Conservation (phyloP, 2,888 invertebrate species). For the Xestia c-nigrum region DNA sequence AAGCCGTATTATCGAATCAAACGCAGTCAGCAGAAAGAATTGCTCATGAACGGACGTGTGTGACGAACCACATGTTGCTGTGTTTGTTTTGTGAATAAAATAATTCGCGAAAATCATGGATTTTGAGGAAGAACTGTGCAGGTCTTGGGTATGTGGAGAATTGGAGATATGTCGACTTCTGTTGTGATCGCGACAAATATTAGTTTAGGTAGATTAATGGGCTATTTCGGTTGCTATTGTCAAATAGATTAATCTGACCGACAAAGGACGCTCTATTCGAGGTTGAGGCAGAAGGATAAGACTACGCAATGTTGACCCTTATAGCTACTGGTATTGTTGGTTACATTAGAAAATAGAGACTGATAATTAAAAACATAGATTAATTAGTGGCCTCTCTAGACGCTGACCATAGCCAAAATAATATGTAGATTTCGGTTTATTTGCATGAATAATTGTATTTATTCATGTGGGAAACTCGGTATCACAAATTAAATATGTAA, state of each 20-base stretch:
- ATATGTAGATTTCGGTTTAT: constrained; percentile 14
- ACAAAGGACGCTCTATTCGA: constrained; percentile 5
- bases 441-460: constrained; percentile 20
- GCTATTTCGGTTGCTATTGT: constrained; percentile 5
- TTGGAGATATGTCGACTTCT: constrained; percentile 8
- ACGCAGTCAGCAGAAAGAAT: constrained; percentile 37
- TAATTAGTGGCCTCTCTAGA: neutral
- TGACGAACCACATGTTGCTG: neutral
- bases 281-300: neutral
- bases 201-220: neutral
- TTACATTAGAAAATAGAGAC: neutral
- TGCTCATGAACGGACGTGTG: constrained; percentile 25
- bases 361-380: neutral
- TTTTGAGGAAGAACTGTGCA: constrained; percentile 42
- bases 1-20: constrained; percentile 46
- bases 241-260: constrained; percentile 27
- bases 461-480: constrained; percentile 18
- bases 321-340: neutral
- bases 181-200: neutral
- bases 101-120: constrained; percentile 37
- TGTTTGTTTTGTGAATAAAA: constrained; percentile 18
- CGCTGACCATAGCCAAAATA: neutral
- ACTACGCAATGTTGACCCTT: neutral
- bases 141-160: constrained; percentile 51
- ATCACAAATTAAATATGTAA: constrained; percentile 9